phyloP scores from a whole-genome alignment of 2,888 invertebrate genomes.

The Habroteleia sp. region DNA sequence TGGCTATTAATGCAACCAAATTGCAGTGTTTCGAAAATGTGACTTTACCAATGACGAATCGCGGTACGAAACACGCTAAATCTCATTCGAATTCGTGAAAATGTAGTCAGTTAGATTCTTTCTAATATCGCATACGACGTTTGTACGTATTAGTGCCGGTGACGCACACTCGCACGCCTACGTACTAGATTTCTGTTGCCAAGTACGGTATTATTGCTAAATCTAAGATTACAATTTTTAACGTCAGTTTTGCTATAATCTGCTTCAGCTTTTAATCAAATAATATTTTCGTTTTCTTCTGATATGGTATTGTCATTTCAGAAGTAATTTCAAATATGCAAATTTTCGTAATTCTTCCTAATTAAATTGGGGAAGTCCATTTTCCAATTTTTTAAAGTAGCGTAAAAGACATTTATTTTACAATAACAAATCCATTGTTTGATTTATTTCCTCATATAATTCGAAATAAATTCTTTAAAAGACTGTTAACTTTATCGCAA shows the following conservation, averaged over 20 bases:
- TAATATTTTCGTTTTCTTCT: too few species aligned
- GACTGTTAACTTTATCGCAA: too few species aligned
- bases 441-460: too few species aligned
- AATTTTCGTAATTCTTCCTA: too few species aligned
- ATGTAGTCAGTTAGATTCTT: slow-evolving; percentile 1
- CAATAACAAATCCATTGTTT: too few species aligned
- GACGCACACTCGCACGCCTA: slow-evolving; percentile 41
- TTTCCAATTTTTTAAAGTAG: too few species aligned
- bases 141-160: slow-evolving; percentile 4
- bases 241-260: slow-evolving; percentile 4
- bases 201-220: slow-evolving; percentile 34
- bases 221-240: slow-evolving; percentile 11
- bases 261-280: too few species aligned
- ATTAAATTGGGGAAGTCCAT: too few species aligned
- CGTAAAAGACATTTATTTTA: too few species aligned
- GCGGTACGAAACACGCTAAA: neutral
- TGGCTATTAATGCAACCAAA: slow-evolving; percentile 32
- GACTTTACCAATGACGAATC: slow-evolving; percentile 6
- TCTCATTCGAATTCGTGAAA: neutral
- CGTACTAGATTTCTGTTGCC: slow-evolving; percentile 28
- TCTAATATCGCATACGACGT: slow-evolving; percentile 6
- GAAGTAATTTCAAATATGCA: too few species aligned
- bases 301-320: too few species aligned
- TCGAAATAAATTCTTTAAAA: too few species aligned
- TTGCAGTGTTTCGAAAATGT: slow-evolving; percentile 27